Base-by-base conservation (phyloP, 92 coral and sea anemone species). In the Chrysogorgia sp. region DNA sequence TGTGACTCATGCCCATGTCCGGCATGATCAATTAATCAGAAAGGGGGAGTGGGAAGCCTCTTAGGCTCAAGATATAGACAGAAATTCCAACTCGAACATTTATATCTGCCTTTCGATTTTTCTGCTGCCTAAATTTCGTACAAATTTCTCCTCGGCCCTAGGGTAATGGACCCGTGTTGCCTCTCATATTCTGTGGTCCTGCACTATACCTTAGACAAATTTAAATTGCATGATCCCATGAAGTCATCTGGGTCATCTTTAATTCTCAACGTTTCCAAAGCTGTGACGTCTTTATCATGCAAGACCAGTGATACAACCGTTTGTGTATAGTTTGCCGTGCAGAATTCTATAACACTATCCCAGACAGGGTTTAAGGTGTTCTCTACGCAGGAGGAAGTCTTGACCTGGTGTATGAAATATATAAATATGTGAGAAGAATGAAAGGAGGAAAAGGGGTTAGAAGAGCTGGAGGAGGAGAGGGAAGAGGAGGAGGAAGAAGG, bases 151-250 rank as follows among this genome's bases (percentile, higher is more conserved):
- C n/a, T n/a, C n/a, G n/a, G n/a, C n/a, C n/a, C n/a, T n/a, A 43
- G 50, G 15, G 50, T 15, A 8, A 43, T 43, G 10, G 10, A 8
- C 50, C 50, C 8, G 8, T 43, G 8, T 43, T 8, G 50, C 15
- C 50, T 15, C 8, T n/a, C n/a, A n/a, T n/a, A n/a, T n/a, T n/a
- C n/a, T n/a, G 62, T 56, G 20, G 13, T 21, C 66, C 30, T 19
- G 23, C 26, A 41, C 3, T 61, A 65, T 72, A 90, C 96, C 90
- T 90, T 84, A 22, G 88, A 77, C 34, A 90, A 34, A 58, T 81
- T 82, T 6, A 90, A 69, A 77, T 83, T 90, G 63, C 92, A 90
- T 0, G 96, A 90, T 24, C 96, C 96, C 83, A 90, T 84, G 60
- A 90, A 90, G 88, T 85, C 90, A 33, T 72, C 92, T 21, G 71